Conservation (phyloP, 1,140 invertebrate genomes). For the Philopotamus ludificatus region DNA sequence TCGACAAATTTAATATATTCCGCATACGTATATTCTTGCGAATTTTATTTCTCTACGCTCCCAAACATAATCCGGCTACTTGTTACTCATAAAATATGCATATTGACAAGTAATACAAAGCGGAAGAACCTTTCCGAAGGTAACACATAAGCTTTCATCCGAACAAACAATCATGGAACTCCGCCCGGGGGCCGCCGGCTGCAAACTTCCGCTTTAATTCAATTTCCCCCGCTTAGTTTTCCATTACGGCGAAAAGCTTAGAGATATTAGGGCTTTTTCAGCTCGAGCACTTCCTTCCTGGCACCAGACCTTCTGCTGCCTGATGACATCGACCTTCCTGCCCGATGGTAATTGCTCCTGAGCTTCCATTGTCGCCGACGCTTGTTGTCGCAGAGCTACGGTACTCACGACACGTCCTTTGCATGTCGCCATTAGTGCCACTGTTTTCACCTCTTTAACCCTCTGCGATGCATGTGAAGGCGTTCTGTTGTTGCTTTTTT, state of each 20-base stretch:
- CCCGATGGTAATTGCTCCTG: not conserved
- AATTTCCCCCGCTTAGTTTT: slow-evolving; percentile 27
- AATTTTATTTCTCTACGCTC: not conserved
- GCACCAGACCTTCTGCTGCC: not conserved
- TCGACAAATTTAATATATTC: too few species aligned
- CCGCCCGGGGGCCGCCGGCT: not conserved
- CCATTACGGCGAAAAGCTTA: slow-evolving; percentile 20
- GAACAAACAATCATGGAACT: slow-evolving; percentile 11
- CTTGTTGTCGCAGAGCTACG: not conserved
- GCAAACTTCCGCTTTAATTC: slow-evolving; percentile 24
- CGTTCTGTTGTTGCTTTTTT: too few species aligned
- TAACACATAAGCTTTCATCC: slow-evolving; percentile 15
- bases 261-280: not conserved
- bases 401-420: not conserved
- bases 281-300: not conserved
- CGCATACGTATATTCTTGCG: too few species aligned
- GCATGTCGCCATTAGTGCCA: not conserved
- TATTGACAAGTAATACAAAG: slow-evolving; percentile 1
- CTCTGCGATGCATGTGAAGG: too few species aligned
- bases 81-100: slow-evolving; percentile 17
- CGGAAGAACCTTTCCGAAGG: not conserved
- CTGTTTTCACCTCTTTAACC: not conserved
- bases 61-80: slow-evolving; percentile 3
- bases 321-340: not conserved
- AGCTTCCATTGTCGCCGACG: not conserved